Evolutionary conservation across 2,888 invertebrate species (phyloP), one percentile per base, ranked within the genome.

Genomic region (Imbricaverruca yamaguchii): DNA sequence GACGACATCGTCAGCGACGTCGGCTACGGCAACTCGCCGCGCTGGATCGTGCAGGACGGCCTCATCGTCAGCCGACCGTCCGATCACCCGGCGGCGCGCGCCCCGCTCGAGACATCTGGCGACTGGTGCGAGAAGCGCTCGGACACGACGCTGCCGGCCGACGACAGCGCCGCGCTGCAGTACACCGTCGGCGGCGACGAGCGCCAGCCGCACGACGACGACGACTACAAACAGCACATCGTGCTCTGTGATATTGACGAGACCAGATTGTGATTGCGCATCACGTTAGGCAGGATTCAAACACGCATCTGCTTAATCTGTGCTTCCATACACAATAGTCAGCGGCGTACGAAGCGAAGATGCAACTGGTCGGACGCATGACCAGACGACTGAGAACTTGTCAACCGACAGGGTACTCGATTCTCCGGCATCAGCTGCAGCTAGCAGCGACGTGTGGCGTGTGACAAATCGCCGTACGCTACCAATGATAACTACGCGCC

Each of bases 11-110:
- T 77, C 39, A 81, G 82, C 65, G 82, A 83, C 57, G 80, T 74
- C 53, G 82, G 81, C 23, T 83, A 83, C 78, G 83, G 82, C 61
- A 82, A 78, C 65, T 81, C 80, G 56, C 83, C 83, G 15, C 82
- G 82, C 77, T 83, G 83, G 83, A 81, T 82, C 21, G 83, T 83
- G 18, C 80, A 81, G 15, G 83, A 83, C 18, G 81, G 82, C 12
- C 25, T 83, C 80, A 82, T 82, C 39, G 82, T 82, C 53, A 82
- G 82, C 80, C 63, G 83, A 67, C 81, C 78, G 15, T 65, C 59
- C 4, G 80, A 78, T 12, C 81, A 80, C n/a, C 18, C 53, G 65
- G 23, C 21, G 74, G 11, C 3, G 23, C 7, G 53, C 53, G 21
- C 12, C 15, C 0, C 67, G 25, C 25, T 12, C 13, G 74, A 74